phyloP scores from a whole-genome alignment of 1,140 invertebrate species.

The Conus betulinus region DNA sequence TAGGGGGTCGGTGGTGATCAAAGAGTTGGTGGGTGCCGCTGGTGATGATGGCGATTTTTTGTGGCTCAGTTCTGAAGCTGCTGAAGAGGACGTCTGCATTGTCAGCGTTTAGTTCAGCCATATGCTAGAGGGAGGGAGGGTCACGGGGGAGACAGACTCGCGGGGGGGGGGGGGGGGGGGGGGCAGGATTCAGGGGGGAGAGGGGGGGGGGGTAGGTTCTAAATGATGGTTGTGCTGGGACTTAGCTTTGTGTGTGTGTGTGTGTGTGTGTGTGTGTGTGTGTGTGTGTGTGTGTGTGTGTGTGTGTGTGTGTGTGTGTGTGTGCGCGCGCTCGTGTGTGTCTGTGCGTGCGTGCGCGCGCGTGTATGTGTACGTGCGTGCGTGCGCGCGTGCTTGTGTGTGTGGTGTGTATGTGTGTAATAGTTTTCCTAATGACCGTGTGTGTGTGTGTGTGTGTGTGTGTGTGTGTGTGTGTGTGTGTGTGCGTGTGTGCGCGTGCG shows the following conservation, averaged over 20 bases:
- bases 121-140: no score
- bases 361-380: neutral
- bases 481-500: neutral
- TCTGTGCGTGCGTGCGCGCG: neutral
- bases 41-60: no score
- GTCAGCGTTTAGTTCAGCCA: no score
- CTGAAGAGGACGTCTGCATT: no score
- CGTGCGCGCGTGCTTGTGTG: neutral
- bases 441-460: slow-evolving; percentile 20
- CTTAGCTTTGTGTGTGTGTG: neutral
- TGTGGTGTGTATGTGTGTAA: neutral
- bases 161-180: no score
- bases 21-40: no score
- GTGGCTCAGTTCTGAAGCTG: no score
- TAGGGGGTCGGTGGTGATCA: no score
- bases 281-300: slow-evolving; percentile 16
- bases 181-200: no score
- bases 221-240: no score
- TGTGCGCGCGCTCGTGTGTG: neutral
- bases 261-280: slow-evolving; percentile 6
- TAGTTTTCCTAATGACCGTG: neutral
- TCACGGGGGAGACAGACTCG: no score
- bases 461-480: slow-evolving; percentile 9
- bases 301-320: neutral
- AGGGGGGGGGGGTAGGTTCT: no score